Evolutionary conservation across 2,888 invertebrate species (phyloP), one percentile per base, ranked within the genome.

Genomic region (Ochropleura plecta): DNA sequence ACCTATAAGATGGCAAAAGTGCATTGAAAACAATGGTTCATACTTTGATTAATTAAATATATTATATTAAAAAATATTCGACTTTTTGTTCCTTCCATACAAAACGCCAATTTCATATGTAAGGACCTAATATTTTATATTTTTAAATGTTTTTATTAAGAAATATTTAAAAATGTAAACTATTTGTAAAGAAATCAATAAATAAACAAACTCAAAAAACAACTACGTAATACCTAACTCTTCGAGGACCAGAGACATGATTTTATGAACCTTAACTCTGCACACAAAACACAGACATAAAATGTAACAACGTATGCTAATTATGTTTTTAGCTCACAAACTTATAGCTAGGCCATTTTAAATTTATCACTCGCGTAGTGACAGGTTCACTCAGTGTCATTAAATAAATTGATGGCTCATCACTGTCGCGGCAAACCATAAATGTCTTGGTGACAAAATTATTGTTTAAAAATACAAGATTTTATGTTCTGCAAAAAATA

Each of bases 401-500:
- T 86, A 87, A 85, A 82, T 77, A 65, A 77, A 85, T 77, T 80
- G 82, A 84, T 86, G 64, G 76, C 78, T 77, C 87, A 70, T 83
- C 86, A 79, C 57, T 70, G 85, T 81, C 81, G 30, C 0, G 44
- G 51, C 14, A n/a, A 42, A 60, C 55, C 51, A 20, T 85, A 83
- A 87, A 83, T n/a, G 77, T 83, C 73, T 12, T 46, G 68, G 82
- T 67, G 74, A 81, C 81, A 76, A 79, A 76, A 76, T 70, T 78
- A 78, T 78, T 82, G 76, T 82, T 78, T 78, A 73, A 84, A 82
- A 78, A 81, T 76, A 83, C 42, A 73, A 70, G 42, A 16, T 0
- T 59, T 53, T 64, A 67, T 65, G 66, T 67, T 20, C 42, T 70
- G 81, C 81, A 70, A 70, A 81, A 72, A 76, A 76, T 57, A 55